These are phyloP conservation scores for Micrastur ruficollis DNA, from an alignment of 2,797 vertebrate genomes.

Conservation along the genomic window DNA sequence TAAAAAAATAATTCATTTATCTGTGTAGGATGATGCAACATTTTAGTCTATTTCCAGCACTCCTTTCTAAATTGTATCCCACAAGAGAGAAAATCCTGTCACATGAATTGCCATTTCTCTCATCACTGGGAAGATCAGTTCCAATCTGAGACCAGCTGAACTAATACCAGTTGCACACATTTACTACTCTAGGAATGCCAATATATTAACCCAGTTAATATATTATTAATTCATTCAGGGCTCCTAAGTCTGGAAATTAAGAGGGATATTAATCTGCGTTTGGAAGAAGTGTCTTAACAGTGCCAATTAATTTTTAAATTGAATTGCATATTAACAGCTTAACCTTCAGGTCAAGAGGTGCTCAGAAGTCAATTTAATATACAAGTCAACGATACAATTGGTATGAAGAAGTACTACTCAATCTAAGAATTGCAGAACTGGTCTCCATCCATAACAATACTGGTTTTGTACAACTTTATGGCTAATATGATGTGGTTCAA, in stretches of 20 bases:
- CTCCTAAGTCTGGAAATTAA: neutral
- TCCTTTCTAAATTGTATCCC: neutral
- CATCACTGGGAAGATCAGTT: neutral
- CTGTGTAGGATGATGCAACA: neutral
- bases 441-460: neutral
- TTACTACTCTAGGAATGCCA: neutral
- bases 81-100: neutral
- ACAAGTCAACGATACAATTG: slow-evolving; percentile 1
- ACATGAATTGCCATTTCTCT: neutral
- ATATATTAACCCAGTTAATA: neutral
- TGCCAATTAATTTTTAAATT: slow-evolving; percentile 48
- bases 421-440: neutral
- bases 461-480: neutral
- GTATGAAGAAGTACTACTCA: neutral
- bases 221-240: slow-evolving; percentile 15
- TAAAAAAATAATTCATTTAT: neutral
- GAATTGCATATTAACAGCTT: neutral
- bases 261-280: neutral
- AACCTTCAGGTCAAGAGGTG: slow-evolving; percentile 38
- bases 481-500: neutral
- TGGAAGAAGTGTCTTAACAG: slow-evolving; percentile 23
- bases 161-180: neutral
- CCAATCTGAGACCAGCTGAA: neutral
- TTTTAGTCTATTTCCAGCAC: neutral
- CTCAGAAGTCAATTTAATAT: slow-evolving; percentile 28